Percentiles rank a stretch among this genome's conserved stretches.
Evolutionary conservation across 2,113 vertebrate species (phyloP).

Genomic region (Martes martes): DNA sequence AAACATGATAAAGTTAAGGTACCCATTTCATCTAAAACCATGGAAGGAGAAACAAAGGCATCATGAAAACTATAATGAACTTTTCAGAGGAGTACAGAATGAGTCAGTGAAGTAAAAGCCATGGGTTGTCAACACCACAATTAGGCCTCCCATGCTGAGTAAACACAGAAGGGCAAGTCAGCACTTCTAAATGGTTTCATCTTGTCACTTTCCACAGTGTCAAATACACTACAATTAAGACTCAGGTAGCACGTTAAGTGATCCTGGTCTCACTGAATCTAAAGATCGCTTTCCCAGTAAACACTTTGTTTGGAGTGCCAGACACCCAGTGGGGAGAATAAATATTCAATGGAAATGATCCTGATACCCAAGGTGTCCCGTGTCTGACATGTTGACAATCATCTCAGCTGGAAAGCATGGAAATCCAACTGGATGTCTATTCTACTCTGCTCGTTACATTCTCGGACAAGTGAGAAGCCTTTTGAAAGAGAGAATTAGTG

Average conservation of each 20-base stretch:
- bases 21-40: not conserved
- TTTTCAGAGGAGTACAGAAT: not conserved
- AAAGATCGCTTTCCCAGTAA: constrained; percentile 15
- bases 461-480: not conserved
- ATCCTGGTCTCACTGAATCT: not conserved
- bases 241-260: not conserved
- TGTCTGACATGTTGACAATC: not conserved
- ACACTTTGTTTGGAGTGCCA: not conserved
- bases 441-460: not conserved
- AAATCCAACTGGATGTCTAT: not conserved
- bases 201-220: not conserved
- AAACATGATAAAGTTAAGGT: not conserved
- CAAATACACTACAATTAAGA: not conserved
- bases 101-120: not conserved
- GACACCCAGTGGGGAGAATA: not conserved
- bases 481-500: not conserved
- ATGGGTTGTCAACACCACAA: not conserved
- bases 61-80: not conserved
- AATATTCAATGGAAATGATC: not conserved
- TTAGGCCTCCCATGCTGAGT: not conserved
- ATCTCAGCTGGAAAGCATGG: not conserved
- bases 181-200: not conserved
- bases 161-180: not conserved
- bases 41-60: not conserved
- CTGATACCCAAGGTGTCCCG: not conserved